These are phyloP conservation scores for Melanostigma gelatinosum DNA, from an alignment of 2,113 vertebrate genomes.

Conservation along the genomic window DNA sequence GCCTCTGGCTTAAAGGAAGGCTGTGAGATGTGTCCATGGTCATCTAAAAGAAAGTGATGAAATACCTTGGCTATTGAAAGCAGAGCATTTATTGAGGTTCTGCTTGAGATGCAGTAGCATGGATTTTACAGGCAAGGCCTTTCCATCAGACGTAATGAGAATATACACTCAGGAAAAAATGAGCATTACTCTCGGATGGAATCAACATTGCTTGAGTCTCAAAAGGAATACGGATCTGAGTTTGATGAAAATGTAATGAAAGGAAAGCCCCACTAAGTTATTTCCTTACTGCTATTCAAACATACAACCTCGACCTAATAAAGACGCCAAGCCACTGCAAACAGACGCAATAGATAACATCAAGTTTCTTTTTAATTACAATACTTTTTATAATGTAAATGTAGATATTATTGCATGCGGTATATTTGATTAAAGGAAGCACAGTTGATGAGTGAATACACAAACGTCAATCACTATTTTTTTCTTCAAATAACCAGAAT, in stretches of 20 bases:
- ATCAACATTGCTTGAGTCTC: neutral
- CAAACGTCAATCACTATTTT: neutral
- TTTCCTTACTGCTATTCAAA: neutral
- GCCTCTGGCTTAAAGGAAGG: slow-evolving; percentile 5
- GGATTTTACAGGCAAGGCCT: neutral
- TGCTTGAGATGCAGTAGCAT: neutral
- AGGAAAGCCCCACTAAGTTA: neutral
- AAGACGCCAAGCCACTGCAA: neutral
- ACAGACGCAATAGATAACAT: neutral
- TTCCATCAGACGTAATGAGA: slow-evolving; percentile 10
- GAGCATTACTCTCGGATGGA: slow-evolving; percentile 1
- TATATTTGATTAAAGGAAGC: neutral
- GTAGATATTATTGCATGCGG: neutral
- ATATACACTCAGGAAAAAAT: neutral
- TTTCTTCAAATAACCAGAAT: slow-evolving; percentile 29
- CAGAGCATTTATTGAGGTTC: neutral
- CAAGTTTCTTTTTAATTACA: neutral
- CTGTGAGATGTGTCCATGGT: neutral
- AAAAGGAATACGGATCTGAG: neutral
- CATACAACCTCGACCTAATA: neutral
- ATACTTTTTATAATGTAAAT: neutral
- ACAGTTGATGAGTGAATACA: neutral
- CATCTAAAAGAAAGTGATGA: neutral
- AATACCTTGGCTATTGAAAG: slow-evolving; percentile 28
- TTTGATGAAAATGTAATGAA: neutral